Base-by-base conservation (phyloP, 2,113 vertebrate genomes). In the Nothobranchius furzeri region DNA sequence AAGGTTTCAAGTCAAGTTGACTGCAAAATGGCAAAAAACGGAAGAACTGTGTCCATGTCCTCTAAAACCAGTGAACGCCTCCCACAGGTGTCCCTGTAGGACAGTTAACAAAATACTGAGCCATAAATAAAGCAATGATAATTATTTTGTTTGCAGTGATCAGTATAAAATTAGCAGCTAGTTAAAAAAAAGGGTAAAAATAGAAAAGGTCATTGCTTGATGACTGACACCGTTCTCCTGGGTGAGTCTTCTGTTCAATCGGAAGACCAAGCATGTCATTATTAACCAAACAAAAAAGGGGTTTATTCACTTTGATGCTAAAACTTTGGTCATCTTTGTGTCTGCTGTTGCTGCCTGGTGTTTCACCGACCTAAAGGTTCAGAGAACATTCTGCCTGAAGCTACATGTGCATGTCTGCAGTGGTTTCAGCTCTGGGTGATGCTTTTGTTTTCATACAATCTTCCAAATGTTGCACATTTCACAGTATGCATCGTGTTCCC, bases 401-500 rank as follows among this genome's bases (percentile, higher is more conserved):
- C 30, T 30, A 30, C 30, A 30, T 30, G 30, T 30, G 30, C 30
- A 30, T 70, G 57, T 45, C 60, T 53, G 24, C 20, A 43, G 51
- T 48, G 6, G 15, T 30, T 57, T 74, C 62, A 40, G 14, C 46
- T 53, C 36, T 54, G 20, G 46, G 60, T n/a, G 51, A 64, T 61
- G 45, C 3, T 4, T 12, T 24, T 9, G 4, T 30, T 56, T 55
- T 47, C 3, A 10, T 9, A 9, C 36, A 37, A 58, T 52, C 37
- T 40, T 8, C 45, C 12, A 15, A 49, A 46, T 42, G 1, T 42
- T n/a, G 30, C 49, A 47, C n/a, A 24, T 48, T 12, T 3, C 37
- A 40, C 14, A 11, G 2, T 60, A 30, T 60, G 30, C 30, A 30
- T 30, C 30, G 40, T 66, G 12, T 20, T 1, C 2, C n/a, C 17